These are phyloP conservation scores for Antennarius striatus DNA, from an alignment of 2,113 vertebrate genomes.

Conservation along the genomic window DNA sequence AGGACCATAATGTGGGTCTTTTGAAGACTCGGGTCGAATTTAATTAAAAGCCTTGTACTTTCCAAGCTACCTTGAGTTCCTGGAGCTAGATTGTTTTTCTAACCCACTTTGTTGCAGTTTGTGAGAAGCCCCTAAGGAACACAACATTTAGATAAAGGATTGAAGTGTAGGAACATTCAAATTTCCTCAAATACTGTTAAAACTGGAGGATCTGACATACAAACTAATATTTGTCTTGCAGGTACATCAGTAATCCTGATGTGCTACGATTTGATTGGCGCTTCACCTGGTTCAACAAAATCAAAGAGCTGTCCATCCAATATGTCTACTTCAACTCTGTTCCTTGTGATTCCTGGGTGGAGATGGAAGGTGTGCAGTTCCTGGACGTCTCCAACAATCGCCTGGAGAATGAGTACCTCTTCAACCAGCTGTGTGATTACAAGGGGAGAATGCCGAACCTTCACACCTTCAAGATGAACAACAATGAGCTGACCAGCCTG, in stretches of 20 bases:
- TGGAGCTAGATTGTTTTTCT: too few species aligned
- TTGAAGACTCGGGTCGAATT: too few species aligned
- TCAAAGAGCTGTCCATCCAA: slow-evolving; percentile 75
- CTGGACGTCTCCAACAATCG: slow-evolving; percentile 81
- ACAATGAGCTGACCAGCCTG: slow-evolving; percentile 78
- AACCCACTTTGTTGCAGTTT: too few species aligned
- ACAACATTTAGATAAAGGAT: too few species aligned
- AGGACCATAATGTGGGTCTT: too few species aligned
- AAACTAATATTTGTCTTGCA: slow-evolving; percentile 36
- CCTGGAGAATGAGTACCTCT: slow-evolving; percentile 66
- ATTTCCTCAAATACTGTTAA: too few species aligned
- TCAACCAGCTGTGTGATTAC: slow-evolving; percentile 79
- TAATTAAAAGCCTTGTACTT: background rate
- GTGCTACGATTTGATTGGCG: slow-evolving; percentile 86
- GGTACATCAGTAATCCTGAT: slow-evolving; percentile 88
- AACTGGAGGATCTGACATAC: background rate
- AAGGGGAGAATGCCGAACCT: slow-evolving; percentile 68
- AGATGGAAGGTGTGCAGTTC: slow-evolving; percentile 71
- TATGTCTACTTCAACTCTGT: slow-evolving; percentile 84
- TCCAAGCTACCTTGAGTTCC: background rate
- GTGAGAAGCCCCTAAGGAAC: too few species aligned
- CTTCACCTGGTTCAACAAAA: slow-evolving; percentile 84
- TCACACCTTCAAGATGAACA: slow-evolving; percentile 68
- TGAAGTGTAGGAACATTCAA: too few species aligned
- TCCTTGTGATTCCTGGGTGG: slow-evolving; percentile 83